A percentile compares a stretch with the other conserved stretches of the same genome.
Conservation (phyloP, 2,113 vertebrate genomes). For the Lophotis ruficrista region DNA sequence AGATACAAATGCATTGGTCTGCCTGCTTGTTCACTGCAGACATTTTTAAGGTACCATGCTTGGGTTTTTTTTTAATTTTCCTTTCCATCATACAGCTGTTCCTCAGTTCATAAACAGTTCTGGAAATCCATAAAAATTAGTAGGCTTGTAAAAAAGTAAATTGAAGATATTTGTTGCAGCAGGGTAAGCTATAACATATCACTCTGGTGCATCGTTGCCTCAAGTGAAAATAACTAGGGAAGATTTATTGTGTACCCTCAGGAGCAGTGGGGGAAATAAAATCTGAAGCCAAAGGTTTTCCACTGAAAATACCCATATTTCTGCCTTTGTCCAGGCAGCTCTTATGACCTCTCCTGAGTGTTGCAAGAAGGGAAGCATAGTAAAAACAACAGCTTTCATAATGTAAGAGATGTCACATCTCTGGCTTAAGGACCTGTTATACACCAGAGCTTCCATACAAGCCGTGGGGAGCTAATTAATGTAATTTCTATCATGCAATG, state of each 20-base stretch:
- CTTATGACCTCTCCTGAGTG: background rate
- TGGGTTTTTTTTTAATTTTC: background rate
- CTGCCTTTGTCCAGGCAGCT: background rate
- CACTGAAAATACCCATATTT: background rate
- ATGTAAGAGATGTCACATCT: background rate
- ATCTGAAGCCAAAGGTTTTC: background rate
- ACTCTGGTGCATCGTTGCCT: background rate
- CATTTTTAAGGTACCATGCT: background rate
- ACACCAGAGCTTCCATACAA: background rate
- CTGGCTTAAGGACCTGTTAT: background rate
- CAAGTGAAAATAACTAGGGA: background rate
- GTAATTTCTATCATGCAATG: background rate
- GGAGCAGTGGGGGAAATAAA: background rate
- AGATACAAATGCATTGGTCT: background rate
- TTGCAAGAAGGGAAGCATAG: background rate
- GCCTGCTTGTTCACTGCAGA: background rate
- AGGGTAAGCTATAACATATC: background rate
- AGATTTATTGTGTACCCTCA: background rate
- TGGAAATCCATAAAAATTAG: conserved; percentile 27
- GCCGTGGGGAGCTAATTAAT: background rate
- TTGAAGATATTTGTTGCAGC: background rate
- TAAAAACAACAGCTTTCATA: background rate
- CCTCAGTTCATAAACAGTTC: background rate
- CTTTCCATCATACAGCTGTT: background rate
- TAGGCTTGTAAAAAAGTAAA: background rate